Evolutionary conservation across 2,888 invertebrate species (phyloP).

Genomic region (Pyrocoelia pectoralis): DNA sequence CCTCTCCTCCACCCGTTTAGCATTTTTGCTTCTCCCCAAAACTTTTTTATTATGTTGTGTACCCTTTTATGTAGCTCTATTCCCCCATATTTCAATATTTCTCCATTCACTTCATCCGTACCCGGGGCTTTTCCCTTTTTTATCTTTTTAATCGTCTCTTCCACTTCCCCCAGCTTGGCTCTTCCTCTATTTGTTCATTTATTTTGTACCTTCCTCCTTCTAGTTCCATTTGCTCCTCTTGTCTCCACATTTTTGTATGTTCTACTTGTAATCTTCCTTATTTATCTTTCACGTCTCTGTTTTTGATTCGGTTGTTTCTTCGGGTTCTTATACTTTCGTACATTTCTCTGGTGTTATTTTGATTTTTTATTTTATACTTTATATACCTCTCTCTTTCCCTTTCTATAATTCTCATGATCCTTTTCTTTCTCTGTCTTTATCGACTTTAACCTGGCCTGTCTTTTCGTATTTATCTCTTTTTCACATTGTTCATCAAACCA

Average conservation of each 20-base stretch:
- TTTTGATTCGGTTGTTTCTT: too few species aligned
- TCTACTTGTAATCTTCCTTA: background rate
- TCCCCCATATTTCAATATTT: slow-evolving; percentile 15
- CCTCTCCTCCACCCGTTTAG: background rate
- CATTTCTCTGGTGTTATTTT: too few species aligned
- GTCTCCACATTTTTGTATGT: background rate
- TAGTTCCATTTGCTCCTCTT: slow-evolving; percentile 4
- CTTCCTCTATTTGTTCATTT: background rate
- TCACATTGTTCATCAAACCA: too few species aligned
- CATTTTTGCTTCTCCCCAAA: slow-evolving; percentile 7
- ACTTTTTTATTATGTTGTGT: slow-evolving; percentile 1
- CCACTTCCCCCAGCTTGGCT: background rate
- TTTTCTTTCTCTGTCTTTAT: too few species aligned
- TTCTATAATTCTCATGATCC: too few species aligned
- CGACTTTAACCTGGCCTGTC: too few species aligned
- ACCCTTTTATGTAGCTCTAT: background rate
- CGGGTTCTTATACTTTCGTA: too few species aligned
- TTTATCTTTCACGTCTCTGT: too few species aligned
- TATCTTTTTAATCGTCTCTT: background rate
- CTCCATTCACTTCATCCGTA: slow-evolving; percentile 7
- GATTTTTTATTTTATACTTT: too few species aligned
- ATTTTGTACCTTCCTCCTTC: background rate
- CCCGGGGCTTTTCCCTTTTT: slow-evolving; percentile 9
- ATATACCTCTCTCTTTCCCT: too few species aligned
- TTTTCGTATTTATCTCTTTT: too few species aligned